Conservation (phyloP, 2,888 invertebrate genomes). For the Xestobium rufovillosum region DNA sequence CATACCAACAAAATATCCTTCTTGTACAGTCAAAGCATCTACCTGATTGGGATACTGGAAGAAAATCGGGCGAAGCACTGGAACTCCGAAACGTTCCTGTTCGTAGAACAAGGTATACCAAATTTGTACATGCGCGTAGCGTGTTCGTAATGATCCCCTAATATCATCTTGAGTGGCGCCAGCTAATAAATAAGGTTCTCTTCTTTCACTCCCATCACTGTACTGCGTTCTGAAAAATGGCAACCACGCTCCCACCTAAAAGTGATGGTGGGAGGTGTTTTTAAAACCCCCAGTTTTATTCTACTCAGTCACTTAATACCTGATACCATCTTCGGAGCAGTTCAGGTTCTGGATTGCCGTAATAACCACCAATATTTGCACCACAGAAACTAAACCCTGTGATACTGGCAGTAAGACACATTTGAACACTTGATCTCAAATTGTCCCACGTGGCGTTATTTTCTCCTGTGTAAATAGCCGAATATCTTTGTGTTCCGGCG, state of each 20-base stretch:
- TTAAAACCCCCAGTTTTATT: too few relatives aligned
- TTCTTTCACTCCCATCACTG: slow-evolving; percentile 84
- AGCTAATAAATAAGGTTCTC: slow-evolving; percentile 91
- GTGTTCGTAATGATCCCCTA: slow-evolving; percentile 48
- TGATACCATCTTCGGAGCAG: slow-evolving; percentile 66
- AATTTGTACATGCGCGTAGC: slow-evolving; percentile 81
- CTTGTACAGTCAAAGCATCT: too few relatives aligned
- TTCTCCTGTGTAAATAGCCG: slow-evolving; percentile 97
- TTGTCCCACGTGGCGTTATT: slow-evolving; percentile 90
- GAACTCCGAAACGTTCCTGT: slow-evolving; percentile 70
- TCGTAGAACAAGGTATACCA: slow-evolving; percentile 91
- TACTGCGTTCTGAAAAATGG: slow-evolving; percentile 95
- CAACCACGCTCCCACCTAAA: slow-evolving; percentile 77
- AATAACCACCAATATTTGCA: slow-evolving; percentile 96
- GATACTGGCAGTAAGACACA: slow-evolving; percentile 79
- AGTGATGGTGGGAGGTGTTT: too few relatives aligned
- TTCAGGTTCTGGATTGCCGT: slow-evolving; percentile 83
- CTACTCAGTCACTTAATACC: too few relatives aligned
- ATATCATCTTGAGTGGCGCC: slow-evolving; percentile 61
- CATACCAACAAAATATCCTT: too few relatives aligned
- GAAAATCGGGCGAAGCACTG: slow-evolving; percentile 84
- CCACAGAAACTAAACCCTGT: slow-evolving; percentile 87
- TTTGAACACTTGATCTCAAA: slow-evolving; percentile 74
- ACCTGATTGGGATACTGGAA: slow-evolving; percentile 89
- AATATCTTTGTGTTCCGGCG: slow-evolving; percentile 84